Evolutionary conservation across 2,888 invertebrate genomes (phyloP).

Genomic region (Tolmerus cingulatus): DNA sequence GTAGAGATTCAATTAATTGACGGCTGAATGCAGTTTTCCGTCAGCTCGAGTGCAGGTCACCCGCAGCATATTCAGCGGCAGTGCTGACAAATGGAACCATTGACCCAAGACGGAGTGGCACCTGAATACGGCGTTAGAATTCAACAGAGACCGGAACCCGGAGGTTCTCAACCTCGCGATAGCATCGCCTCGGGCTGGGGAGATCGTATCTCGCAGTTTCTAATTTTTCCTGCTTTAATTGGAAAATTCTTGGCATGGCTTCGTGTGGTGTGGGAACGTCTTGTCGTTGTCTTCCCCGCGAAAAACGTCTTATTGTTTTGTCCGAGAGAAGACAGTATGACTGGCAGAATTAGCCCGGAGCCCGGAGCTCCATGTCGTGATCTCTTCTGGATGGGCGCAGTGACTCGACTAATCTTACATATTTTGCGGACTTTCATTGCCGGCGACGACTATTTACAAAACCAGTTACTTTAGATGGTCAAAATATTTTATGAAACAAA

Average conservation of each 20-base stretch:
- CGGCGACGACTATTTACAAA: background rate
- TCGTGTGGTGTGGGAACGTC: background rate
- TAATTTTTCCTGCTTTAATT: slow-evolving; percentile 33
- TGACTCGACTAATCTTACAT: background rate
- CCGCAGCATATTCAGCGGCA: background rate
- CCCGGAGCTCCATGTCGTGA: background rate
- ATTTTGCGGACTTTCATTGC: background rate
- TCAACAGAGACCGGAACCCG: slow-evolving; percentile 5
- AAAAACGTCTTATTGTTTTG: background rate
- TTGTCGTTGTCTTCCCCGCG: background rate
- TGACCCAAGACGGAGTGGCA: slow-evolving; percentile 13
- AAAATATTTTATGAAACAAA: background rate
- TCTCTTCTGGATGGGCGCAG: background rate
- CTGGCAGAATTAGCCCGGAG: background rate
- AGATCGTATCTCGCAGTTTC: slow-evolving; percentile 29
- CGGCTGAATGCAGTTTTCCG: slow-evolving; percentile 5
- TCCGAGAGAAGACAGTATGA: background rate
- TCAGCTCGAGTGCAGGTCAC: background rate
- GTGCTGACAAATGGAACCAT: slow-evolving; percentile 12
- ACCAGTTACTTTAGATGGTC: background rate
- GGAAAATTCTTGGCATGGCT: slow-evolving; percentile 22
- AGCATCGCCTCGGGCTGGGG: background rate
- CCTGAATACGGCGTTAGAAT: slow-evolving; percentile 31
- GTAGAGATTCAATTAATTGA: background rate
- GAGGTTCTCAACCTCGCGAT: background rate